phyloP scores from a whole-genome alignment of 92 coral and sea anemone genomes.

The Epizoanthus rinbou region DNA sequence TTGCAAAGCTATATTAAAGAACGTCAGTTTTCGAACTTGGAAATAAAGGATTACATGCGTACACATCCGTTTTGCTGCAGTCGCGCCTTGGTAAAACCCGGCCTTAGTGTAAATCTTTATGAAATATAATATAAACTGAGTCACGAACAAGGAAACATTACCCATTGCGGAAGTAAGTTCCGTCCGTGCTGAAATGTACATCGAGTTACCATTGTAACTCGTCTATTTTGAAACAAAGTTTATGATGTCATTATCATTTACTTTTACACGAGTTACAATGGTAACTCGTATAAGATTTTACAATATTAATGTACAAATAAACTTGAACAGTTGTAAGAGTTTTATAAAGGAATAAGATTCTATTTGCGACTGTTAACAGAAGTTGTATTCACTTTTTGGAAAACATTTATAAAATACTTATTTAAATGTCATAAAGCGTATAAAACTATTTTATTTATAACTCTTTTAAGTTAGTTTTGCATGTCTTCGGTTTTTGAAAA shows the following conservation, averaged over 20 bases:
- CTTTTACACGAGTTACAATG: too few relatives aligned
- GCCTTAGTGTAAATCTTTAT: not conserved
- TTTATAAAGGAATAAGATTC: slow-evolving; percentile 13
- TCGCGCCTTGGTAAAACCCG: too few relatives aligned
- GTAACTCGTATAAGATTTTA: too few relatives aligned
- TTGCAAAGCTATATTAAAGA: slow-evolving; percentile 4
- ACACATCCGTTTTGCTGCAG: too few relatives aligned
- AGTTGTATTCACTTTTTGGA: not conserved
- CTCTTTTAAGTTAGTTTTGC: too few relatives aligned
- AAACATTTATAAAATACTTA: slow-evolving; percentile 7
- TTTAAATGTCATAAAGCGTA: not conserved
- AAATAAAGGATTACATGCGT: not conserved
- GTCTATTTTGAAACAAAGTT: too few relatives aligned
- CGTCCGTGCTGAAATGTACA: not conserved
- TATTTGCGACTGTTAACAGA: not conserved
- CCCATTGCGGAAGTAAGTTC: not conserved
- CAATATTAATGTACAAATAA: not conserved
- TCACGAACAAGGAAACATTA: slow-evolving; percentile 13
- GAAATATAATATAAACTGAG: slow-evolving; percentile 8
- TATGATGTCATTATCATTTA: too few relatives aligned
- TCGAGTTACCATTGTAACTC: too few relatives aligned
- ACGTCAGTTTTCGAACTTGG: slow-evolving; percentile 3
- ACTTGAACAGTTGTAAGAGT: slow-evolving; percentile 5
- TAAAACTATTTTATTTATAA: not conserved
- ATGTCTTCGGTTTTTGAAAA: slow-evolving; percentile 1